Evolutionary conservation across 2,888 invertebrate species (phyloP), one percentile per base, ranked within the genome.

Genomic region (Anthophora plumipes): DNA sequence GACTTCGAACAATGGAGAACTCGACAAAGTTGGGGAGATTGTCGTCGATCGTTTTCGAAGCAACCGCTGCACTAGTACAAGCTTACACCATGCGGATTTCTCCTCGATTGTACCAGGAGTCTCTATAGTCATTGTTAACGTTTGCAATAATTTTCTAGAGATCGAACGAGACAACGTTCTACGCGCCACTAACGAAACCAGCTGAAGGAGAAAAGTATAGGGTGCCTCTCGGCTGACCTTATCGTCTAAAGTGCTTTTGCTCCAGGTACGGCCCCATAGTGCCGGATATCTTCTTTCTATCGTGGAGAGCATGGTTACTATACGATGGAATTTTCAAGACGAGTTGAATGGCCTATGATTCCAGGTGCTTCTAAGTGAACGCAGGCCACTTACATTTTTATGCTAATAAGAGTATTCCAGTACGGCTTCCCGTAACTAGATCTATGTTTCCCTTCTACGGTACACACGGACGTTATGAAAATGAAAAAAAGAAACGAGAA

Each of bases 61-160:
- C 31, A 20, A 12, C 31, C 14, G 1, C 2, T n/a, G n/a, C 25
- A n/a, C 22, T 17, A 37, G 66, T 41, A 67, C 41, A n/a, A 17
- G 14, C 6, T n/a, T 12, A 39, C 22, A 12, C 31, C 31, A 12
- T 25, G 39, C 14, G 63, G 17, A 59, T 50, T 52, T 75, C 48
- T n/a, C 77, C 54, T 75, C 75, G 54, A 55, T 52, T 43, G 50
- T 37, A 17, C 6, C 9, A 59, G 55, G 72, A 69, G n/a, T n/a
- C n/a, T n/a, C 63, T 69, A 75, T 52, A 17, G 43, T 55, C 60
- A n/a, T 20, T 14, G 60, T 57, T 37, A 68, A 68, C 31, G 39
- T 67, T 48, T 46, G 71, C 69, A 59, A 71, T 73, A 70, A 77
- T 73, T 60, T 68, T 50, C 76, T 69, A 76, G 71, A 68, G 69